A percentile compares a stretch with the other conserved stretches of the same genome.
phyloP scores from a whole-genome alignment of 1,140 invertebrate genomes.

The Luehdorfia chinensis region DNA sequence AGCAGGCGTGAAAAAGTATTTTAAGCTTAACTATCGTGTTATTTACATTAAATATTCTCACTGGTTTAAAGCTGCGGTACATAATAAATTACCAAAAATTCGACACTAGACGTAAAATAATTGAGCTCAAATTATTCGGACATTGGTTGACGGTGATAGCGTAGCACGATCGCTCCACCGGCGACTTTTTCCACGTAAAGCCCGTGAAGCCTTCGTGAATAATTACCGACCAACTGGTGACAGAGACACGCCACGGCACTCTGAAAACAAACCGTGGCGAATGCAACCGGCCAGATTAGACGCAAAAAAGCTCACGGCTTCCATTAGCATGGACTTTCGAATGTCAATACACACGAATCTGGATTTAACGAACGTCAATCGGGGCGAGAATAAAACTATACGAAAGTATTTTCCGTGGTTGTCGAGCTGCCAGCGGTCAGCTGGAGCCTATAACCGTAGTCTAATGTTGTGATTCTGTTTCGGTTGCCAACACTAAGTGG shows the following conservation, averaged over 20 bases:
- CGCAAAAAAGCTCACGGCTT: constrained; percentile 63
- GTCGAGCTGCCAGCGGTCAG: constrained; percentile 17
- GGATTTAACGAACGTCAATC: constrained; percentile 48
- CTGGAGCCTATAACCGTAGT: background rate
- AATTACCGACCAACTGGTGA: constrained; percentile 59
- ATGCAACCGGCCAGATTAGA: constrained; percentile 60
- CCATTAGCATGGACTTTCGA: constrained; percentile 68
- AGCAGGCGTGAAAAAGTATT: too few relatives aligned
- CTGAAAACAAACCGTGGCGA: constrained; percentile 63
- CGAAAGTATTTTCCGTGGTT: constrained; percentile 31
- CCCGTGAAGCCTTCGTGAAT: constrained; percentile 61
- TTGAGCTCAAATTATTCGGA: too few relatives aligned
- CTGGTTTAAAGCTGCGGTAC: too few relatives aligned
- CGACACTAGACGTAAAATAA: too few relatives aligned
- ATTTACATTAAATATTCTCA: background rate
- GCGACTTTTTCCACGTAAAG: constrained; percentile 39
- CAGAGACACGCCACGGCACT: constrained; percentile 64
- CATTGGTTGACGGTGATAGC: background rate
- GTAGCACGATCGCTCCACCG: constrained; percentile 4
- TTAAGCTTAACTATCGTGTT: too few relatives aligned
- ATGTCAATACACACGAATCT: constrained; percentile 72
- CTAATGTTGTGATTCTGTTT: too few relatives aligned
- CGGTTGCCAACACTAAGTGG: too few relatives aligned
- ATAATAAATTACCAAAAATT: background rate
- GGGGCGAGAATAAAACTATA: constrained; percentile 41